Percentiles rank a stretch among this genome's conserved stretches.
Evolutionary conservation across 2,888 invertebrate species (phyloP).

Genomic region (Caprella mutica): DNA sequence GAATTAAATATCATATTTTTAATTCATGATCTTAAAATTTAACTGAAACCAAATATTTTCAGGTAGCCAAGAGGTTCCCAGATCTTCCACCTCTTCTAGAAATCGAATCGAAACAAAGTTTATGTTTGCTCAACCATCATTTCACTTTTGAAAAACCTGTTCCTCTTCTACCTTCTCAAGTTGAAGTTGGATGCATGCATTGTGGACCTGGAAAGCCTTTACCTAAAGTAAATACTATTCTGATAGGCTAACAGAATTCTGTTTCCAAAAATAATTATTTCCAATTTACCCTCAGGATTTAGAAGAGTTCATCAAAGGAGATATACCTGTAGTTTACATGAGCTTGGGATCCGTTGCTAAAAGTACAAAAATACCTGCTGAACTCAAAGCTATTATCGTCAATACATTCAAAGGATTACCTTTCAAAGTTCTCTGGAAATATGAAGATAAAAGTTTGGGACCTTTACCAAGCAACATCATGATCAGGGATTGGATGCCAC

Average conservation of each 20-base stretch:
- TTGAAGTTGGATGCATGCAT: conserved; percentile 56
- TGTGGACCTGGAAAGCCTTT: conserved; percentile 39
- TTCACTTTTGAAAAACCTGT: conserved; percentile 44
- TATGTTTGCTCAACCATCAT: conserved; percentile 46
- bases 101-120: conserved; percentile 43
- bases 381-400: conserved; percentile 6
- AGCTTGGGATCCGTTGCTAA: conserved; percentile 5
- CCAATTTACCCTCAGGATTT: not conserved
- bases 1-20: no score
- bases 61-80: conserved; percentile 19
- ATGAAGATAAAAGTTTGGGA: conserved; percentile 9
- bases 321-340: conserved; percentile 7
- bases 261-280: no score
- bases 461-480: not conserved
- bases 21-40: no score
- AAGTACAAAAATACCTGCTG: conserved; percentile 6
- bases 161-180: conserved; percentile 49
- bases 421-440: conserved; percentile 13
- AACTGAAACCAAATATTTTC: conserved; percentile 5
- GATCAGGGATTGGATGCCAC: conserved; percentile 11
- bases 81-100: conserved; percentile 34
- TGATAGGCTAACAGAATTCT: conserved; percentile 9
- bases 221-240: conserved; percentile 35
- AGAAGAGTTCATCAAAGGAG: not conserved
- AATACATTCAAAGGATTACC: conserved; percentile 1